Conservation (phyloP, 2,888 invertebrate species). For the Bimastos eiseni region DNA sequence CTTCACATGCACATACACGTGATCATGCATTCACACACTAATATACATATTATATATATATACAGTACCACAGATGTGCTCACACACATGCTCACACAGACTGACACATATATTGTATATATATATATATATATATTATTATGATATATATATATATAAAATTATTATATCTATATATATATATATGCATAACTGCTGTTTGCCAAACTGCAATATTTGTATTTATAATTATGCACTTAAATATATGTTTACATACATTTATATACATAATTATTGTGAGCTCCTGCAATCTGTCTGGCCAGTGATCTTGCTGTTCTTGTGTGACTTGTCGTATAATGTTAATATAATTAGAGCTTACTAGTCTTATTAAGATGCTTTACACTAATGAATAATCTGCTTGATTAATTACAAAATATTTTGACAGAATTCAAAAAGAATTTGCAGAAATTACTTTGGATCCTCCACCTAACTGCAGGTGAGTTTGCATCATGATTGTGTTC, state of each 20-base stretch:
- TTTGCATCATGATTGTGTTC: background rate
- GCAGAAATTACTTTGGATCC: constrained; percentile 96
- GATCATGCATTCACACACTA: no score
- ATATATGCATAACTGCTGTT: background rate
- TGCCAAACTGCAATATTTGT: no score
- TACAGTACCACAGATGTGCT: no score
- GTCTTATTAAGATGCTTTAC: background rate
- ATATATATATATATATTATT: no score
- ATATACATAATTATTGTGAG: background rate
- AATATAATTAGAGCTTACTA: background rate
- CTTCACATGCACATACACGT: no score
- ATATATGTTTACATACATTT: background rate
- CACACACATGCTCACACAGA: no score
- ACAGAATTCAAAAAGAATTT: constrained; percentile 89
- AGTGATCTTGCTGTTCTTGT: background rate
- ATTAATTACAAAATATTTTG: constrained; percentile 64
- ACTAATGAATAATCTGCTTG: background rate
- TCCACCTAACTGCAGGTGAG: constrained; percentile 85
- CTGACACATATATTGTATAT: no score
- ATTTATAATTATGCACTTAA: no score
- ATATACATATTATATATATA: no score
- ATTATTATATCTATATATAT: background rate
- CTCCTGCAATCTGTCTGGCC: background rate
- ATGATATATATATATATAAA: no score
- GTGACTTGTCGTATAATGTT: background rate